Conservation (phyloP, 2,113 vertebrate species). For the Lagenorhynchus albirostris region DNA sequence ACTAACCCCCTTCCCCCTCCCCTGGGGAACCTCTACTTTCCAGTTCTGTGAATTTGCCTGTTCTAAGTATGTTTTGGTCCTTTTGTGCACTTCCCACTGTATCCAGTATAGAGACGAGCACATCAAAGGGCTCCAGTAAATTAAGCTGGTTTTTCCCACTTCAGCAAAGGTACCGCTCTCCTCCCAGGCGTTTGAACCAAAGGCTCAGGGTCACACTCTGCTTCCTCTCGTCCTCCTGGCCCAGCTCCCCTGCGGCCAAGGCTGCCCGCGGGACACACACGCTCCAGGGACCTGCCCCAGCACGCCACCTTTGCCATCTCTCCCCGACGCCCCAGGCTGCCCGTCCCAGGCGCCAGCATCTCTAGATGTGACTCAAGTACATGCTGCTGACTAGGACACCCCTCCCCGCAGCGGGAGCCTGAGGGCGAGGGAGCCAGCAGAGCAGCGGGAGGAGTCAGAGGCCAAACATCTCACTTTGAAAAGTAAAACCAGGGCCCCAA, state of each 20-base stretch:
- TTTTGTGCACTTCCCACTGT: not conserved
- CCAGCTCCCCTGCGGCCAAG: fast-evolving
- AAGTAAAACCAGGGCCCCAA: fast-evolving
- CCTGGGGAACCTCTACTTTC: not conserved
- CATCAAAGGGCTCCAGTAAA: fast-evolving
- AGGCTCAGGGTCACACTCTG: not conserved
- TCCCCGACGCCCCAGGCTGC: fast-evolving
- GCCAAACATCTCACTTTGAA: not conserved
- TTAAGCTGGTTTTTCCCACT: not conserved
- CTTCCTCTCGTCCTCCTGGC: fast-evolving
- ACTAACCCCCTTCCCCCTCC: fast-evolving
- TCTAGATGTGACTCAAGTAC: not conserved
- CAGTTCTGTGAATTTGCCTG: not conserved
- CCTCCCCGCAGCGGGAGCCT: not conserved
- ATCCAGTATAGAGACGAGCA: not conserved
- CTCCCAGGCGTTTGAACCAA: fast-evolving
- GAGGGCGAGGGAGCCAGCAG: not conserved
- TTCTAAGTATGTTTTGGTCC: not conserved
- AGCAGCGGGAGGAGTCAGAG: fast-evolving
- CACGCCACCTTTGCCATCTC: fast-evolving
- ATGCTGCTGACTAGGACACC: fast-evolving
- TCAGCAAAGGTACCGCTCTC: fast-evolving
- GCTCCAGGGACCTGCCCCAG: too few relatives aligned
- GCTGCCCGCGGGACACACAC: not conserved
- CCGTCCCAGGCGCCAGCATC: fast-evolving